A percentile compares a stretch with the other conserved stretches of the same genome.
These are phyloP conservation scores for Drosophila cognata DNA, from an alignment of 2,888 invertebrate genomes.

Conservation along the genomic window DNA sequence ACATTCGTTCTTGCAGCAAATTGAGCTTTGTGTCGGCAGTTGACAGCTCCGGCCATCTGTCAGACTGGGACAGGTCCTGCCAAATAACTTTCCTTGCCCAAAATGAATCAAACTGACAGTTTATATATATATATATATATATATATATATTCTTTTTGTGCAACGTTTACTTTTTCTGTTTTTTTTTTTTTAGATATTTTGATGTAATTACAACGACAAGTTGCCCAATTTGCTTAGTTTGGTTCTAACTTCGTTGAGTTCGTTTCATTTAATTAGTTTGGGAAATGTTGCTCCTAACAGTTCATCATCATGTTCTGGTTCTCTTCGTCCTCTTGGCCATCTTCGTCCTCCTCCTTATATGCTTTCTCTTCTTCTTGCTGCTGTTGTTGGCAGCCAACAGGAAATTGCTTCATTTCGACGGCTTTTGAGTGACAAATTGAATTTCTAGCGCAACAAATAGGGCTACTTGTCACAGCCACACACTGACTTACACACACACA, in stretches of 20 bases:
- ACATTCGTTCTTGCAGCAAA: slow-evolving; percentile 74
- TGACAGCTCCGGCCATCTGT: slow-evolving; percentile 60
- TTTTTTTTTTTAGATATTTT: slow-evolving; percentile 62
- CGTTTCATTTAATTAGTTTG: slow-evolving; percentile 77
- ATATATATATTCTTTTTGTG: slow-evolving; percentile 24
- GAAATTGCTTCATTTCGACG: slow-evolving; percentile 73
- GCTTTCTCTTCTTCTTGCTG: slow-evolving; percentile 8
- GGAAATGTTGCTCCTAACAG: slow-evolving; percentile 59
- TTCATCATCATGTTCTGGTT: slow-evolving; percentile 21
- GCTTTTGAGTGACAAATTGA: slow-evolving; percentile 77
- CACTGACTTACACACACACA: slow-evolving; percentile 19
- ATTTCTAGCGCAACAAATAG: slow-evolving; percentile 69
- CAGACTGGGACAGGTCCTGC: slow-evolving; percentile 57
- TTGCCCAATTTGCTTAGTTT: slow-evolving; percentile 77
- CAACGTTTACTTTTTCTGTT: slow-evolving; percentile 26
- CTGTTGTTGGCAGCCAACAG: slow-evolving; percentile 54
- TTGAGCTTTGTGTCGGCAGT: slow-evolving; percentile 71
- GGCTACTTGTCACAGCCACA: slow-evolving; percentile 64
- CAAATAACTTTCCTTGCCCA: slow-evolving; percentile 51
- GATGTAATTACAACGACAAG: slow-evolving; percentile 76
- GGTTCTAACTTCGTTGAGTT: slow-evolving; percentile 52
- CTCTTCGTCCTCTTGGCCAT: neutral
- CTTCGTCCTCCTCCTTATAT: neutral
- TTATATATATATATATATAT: slow-evolving; percentile 35
- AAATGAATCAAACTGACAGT: slow-evolving; percentile 73